Conservation (phyloP, 2,888 invertebrate species). For the Amblyjoppa proteus region DNA sequence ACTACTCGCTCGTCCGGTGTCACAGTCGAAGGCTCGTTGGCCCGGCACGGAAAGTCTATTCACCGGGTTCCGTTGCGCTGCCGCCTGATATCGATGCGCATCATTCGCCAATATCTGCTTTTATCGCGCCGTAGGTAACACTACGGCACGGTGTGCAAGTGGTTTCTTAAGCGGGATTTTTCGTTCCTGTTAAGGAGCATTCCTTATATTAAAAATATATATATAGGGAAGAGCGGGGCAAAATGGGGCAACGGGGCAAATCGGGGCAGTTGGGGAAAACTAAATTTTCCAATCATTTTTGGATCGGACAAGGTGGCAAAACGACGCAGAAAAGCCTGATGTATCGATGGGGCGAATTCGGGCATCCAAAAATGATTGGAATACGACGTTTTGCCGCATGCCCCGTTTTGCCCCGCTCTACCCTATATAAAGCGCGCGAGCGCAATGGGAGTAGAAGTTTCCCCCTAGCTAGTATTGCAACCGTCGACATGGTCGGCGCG, state of each 20-base stretch:
- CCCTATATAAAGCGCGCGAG: background rate
- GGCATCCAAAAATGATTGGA: too few species aligned
- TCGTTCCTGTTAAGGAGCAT: too few species aligned
- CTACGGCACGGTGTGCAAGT: background rate
- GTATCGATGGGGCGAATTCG: too few species aligned
- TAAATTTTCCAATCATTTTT: too few species aligned
- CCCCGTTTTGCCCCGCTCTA: too few species aligned
- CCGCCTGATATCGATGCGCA: background rate
- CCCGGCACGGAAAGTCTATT: slow-evolving; percentile 22
- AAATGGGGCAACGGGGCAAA: too few species aligned
- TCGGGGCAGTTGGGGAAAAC: too few species aligned
- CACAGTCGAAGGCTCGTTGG: slow-evolving; percentile 16
- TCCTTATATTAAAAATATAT: too few species aligned
- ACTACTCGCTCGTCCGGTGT: background rate
- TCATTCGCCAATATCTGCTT: background rate
- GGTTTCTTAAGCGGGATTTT: too few species aligned
- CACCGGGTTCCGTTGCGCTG: background rate
- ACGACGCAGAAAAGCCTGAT: too few species aligned
- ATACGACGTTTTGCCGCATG: too few species aligned
- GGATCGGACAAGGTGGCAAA: too few species aligned
- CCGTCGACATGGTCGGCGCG: slow-evolving; percentile 41
- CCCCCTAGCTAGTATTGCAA: background rate
- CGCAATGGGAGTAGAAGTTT: slow-evolving; percentile 5
- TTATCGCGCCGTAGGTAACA: background rate
- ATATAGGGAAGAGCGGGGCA: background rate